These are phyloP conservation scores for Bradypodion pumilum DNA, from an alignment of 2,797 vertebrate species.

Conservation along the genomic window DNA sequence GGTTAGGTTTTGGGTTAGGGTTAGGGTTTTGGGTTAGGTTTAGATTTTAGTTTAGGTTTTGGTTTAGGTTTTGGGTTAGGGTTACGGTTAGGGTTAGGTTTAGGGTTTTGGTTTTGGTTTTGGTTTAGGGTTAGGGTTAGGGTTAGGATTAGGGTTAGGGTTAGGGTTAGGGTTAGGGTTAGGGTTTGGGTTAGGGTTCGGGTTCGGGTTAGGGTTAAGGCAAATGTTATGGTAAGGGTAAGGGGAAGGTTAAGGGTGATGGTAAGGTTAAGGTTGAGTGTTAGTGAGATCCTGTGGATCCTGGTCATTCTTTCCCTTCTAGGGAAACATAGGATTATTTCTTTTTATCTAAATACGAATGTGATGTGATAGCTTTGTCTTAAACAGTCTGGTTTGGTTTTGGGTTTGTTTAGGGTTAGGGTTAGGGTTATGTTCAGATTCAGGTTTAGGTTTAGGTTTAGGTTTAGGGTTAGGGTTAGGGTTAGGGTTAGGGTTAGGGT, in stretches of 20 bases:
- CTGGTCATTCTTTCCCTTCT: neutral
- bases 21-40: too few relatives aligned
- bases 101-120: slow-evolving; percentile 2
- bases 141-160: neutral
- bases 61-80: slow-evolving; percentile 1
- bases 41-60: slow-evolving; percentile 5
- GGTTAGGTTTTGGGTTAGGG: neutral
- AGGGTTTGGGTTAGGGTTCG: neutral
- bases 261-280: too few relatives aligned
- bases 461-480: neutral
- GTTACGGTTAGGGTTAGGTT: slow-evolving; percentile 29
- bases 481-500: neutral
- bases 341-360: too few relatives aligned
- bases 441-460: neutral
- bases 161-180: slow-evolving; percentile 1
- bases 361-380: neutral
- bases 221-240: too few relatives aligned
- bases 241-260: too few relatives aligned
- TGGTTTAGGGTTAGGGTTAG: neutral
- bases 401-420: too few relatives aligned
- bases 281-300: too few relatives aligned
- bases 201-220: neutral
- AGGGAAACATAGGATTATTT: neutral
- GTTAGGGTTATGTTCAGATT: neutral
- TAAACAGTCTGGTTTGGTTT: neutral